Conservation (phyloP, 2,113 vertebrate species). For the Cygnus buccinator region DNA sequence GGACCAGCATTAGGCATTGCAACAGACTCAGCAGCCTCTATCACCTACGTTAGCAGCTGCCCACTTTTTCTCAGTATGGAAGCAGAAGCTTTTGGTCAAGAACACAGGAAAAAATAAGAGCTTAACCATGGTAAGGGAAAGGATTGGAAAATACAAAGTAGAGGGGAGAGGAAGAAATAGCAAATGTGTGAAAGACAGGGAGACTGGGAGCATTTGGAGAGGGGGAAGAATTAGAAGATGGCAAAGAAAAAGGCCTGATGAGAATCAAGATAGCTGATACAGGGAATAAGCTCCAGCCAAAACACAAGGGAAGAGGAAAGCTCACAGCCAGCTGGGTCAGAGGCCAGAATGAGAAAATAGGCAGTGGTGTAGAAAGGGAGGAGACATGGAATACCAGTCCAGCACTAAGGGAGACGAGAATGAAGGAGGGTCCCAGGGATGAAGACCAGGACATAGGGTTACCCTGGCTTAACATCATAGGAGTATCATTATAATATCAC, state of each 20-base stretch:
- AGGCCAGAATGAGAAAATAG: not conserved
- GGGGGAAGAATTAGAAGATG: not conserved
- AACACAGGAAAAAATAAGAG: not conserved
- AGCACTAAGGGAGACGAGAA: not conserved
- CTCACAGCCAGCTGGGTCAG: not conserved
- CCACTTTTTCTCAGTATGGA: not conserved
- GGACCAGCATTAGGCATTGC: not conserved
- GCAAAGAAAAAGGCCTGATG: not conserved
- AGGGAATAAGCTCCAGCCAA: accelerated
- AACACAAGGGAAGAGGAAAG: not conserved
- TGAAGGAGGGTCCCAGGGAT: accelerated
- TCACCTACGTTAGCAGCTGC: not conserved
- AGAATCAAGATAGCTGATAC: not conserved
- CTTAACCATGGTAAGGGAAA: not conserved
- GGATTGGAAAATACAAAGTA: not conserved
- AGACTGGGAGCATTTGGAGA: not conserved
- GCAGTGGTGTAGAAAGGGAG: not conserved
- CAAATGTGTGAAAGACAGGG: not conserved
- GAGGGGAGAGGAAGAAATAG: not conserved
- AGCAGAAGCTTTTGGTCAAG: not conserved
- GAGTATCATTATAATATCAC: not conserved
- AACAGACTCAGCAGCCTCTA: not conserved
- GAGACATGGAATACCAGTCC: not conserved
- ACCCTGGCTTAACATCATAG: not conserved
- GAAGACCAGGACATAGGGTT: not conserved